phyloP scores from a whole-genome alignment of 2,888 invertebrate genomes.

The Limenitis camilla region DNA sequence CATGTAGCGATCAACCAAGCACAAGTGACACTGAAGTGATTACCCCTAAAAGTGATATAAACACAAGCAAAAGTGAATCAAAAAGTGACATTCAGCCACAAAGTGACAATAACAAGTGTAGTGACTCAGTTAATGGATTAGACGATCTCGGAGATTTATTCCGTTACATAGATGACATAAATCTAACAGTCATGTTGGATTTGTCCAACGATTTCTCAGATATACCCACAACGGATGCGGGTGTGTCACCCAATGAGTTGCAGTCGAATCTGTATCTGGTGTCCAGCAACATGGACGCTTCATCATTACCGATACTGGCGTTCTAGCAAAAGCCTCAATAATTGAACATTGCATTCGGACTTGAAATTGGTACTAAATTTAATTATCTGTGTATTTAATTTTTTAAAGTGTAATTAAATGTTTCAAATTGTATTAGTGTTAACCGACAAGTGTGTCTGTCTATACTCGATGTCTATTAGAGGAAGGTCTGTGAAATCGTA shows the following conservation, averaged over 20 bases:
- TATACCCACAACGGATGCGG: neutral
- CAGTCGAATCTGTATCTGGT: slow-evolving; percentile 5
- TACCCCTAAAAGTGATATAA: neutral
- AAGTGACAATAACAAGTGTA: neutral
- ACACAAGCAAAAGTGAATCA: neutral
- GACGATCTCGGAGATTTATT: neutral
- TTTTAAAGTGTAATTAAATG: no score
- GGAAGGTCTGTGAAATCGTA: no score
- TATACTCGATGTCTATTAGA: no score
- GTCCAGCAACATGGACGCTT: slow-evolving; percentile 12
- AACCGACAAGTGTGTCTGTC: no score
- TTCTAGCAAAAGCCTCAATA: slow-evolving; percentile 28
- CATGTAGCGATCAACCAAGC: neutral
- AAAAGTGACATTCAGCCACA: neutral
- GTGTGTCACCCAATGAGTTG: slow-evolving; percentile 7
- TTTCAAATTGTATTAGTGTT: no score
- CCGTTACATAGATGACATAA: slow-evolving; percentile 1
- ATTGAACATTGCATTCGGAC: no score
- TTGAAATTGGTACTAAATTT: no score
- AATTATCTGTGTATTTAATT: no score
- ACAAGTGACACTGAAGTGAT: neutral
- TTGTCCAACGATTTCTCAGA: slow-evolving; percentile 6
- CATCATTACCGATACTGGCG: slow-evolving; percentile 29
- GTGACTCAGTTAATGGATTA: neutral
- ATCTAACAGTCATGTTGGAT: slow-evolving; percentile 1